Percentiles rank a stretch among this genome's conserved stretches.
phyloP scores from a whole-genome alignment of 2,113 vertebrate species.

The Sterna hirundo region DNA sequence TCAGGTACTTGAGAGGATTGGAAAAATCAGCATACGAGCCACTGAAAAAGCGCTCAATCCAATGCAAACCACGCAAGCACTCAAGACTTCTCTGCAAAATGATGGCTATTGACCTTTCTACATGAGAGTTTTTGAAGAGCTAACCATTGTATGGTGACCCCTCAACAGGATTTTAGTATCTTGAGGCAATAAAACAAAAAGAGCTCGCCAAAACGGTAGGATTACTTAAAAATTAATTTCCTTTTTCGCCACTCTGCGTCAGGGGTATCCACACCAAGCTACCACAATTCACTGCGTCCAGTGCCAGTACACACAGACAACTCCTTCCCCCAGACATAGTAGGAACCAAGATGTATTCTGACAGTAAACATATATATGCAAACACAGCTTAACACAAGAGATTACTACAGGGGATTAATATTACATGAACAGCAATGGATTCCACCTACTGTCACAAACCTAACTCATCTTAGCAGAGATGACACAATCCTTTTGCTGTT shows the following conservation, averaged over 20 bases:
- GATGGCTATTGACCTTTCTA: neutral
- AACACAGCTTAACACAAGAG: neutral
- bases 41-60: neutral
- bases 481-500: neutral
- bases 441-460: neutral
- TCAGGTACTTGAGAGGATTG: neutral
- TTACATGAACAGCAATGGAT: neutral
- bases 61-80: neutral
- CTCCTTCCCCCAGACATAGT: neutral
- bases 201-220: neutral
- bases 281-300: neutral
- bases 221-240: neutral
- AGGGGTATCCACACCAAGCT: neutral
- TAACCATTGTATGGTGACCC: neutral
- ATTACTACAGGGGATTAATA: neutral
- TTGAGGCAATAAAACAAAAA: neutral
- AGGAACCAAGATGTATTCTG: neutral
- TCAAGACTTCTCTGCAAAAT: neutral
- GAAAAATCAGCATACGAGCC: neutral
- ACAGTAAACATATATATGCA: neutral
- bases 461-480: neutral
- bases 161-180: neutral
- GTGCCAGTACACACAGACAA: neutral
- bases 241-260: neutral
- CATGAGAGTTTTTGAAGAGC: neutral